Conservation (phyloP, 1,140 invertebrate species). For the Zaprionus capensis region DNA sequence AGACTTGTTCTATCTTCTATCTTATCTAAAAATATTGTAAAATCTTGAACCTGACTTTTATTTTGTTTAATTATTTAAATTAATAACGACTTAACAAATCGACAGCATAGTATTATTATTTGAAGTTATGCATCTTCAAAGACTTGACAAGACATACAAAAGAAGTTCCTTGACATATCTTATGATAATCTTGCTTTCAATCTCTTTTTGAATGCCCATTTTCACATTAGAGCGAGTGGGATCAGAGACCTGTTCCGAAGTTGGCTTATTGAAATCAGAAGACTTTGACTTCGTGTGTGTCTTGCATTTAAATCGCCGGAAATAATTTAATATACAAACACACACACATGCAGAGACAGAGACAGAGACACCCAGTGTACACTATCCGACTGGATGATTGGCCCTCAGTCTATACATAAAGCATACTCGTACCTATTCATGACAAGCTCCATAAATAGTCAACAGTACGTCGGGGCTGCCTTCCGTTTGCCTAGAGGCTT, state of each 20-base stretch:
- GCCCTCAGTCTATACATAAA: conserved; percentile 34
- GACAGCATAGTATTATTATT: not conserved
- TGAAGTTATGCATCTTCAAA: not conserved
- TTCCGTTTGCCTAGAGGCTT: conserved; percentile 36
- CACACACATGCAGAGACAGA: conserved; percentile 5
- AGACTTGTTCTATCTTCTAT: too few species aligned
- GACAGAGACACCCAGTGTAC: conserved; percentile 1
- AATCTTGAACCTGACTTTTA: not conserved
- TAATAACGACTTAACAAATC: too few species aligned
- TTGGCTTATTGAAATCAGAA: conserved; percentile 44
- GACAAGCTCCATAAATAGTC: conserved; percentile 79
- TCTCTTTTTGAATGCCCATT: not conserved
- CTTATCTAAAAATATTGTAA: not conserved
- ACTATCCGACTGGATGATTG: conserved; percentile 46
- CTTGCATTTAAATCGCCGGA: conserved; percentile 82
- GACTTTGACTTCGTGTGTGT: conserved; percentile 70
- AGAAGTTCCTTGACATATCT: not conserved
- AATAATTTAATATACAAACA: conserved; percentile 74
- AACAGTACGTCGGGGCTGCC: conserved; percentile 41
- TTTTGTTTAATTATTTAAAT: not conserved
- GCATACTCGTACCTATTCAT: conserved; percentile 50
- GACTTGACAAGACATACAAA: not conserved
- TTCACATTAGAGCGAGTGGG: not conserved
- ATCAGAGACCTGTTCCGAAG: conserved; percentile 7
- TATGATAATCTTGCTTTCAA: not conserved